phyloP scores from a whole-genome alignment of 1,140 invertebrate species.

The Phortica variegata region DNA sequence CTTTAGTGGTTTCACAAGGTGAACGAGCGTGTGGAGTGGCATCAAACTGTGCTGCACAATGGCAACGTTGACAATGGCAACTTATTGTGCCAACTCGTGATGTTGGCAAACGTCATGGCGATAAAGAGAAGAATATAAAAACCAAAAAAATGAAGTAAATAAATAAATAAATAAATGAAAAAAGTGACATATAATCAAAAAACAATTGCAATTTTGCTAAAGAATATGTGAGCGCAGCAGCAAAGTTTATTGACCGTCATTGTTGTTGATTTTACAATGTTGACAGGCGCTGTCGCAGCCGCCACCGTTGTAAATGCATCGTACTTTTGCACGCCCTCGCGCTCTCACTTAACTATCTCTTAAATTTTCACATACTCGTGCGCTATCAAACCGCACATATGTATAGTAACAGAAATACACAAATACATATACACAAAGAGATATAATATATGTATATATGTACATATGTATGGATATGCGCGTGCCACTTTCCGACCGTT shows the following conservation, averaged over 20 bases:
- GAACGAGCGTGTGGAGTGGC: slow-evolving; percentile 15
- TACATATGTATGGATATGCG: no score
- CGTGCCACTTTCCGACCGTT: not conserved
- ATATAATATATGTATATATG: no score
- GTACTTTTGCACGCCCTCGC: no score
- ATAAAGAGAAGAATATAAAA: slow-evolving; percentile 28
- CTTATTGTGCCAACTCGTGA: no score
- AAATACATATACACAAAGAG: no score
- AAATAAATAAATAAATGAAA: slow-evolving; percentile 7
- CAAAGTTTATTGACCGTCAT: slow-evolving; percentile 51
- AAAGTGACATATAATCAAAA: slow-evolving; percentile 13
- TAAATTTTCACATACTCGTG: no score
- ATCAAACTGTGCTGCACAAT: slow-evolving; percentile 26
- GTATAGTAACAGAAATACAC: no score
- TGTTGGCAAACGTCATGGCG: slow-evolving; percentile 48
- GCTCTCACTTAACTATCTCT: no score
- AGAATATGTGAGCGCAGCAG: slow-evolving; percentile 23
- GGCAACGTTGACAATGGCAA: slow-evolving; percentile 40
- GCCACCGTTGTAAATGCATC: no score
- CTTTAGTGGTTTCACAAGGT: no score
- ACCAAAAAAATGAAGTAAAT: slow-evolving; percentile 9
- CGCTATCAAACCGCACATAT: no score
- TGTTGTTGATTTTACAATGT: slow-evolving; percentile 48
- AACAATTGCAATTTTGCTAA: slow-evolving; percentile 45
- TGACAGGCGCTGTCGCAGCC: slow-evolving; percentile 21